These are phyloP conservation scores for Cerceris rybyensis DNA, from an alignment of 2,888 invertebrate species.

Conservation along the genomic window DNA sequence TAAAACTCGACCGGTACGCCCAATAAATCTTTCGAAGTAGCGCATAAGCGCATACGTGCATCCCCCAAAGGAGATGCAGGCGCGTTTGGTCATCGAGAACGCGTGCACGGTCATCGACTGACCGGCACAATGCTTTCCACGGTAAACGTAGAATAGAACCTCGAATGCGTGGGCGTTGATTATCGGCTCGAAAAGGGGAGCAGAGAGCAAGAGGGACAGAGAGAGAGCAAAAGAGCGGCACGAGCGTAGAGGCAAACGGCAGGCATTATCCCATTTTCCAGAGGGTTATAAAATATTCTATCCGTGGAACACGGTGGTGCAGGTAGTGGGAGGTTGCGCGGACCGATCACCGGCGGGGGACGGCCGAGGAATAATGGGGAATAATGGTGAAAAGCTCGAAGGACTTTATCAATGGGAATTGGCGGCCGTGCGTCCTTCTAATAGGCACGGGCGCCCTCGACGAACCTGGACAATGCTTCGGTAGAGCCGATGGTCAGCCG, in stretches of 20 bases:
- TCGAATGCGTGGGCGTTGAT: slow-evolving; percentile 48
- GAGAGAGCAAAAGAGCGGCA: slow-evolving; percentile 5
- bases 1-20: neutral
- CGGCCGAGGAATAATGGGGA: slow-evolving; percentile 62
- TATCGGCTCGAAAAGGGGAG: slow-evolving; percentile 40
- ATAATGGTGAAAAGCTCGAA: slow-evolving; percentile 71
- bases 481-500: slow-evolving; percentile 60
- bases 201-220: slow-evolving; percentile 12
- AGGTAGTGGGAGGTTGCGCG: slow-evolving; percentile 22
- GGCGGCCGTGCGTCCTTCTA: slow-evolving; percentile 69
- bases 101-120: slow-evolving; percentile 17
- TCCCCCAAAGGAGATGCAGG: slow-evolving; percentile 21
- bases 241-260: slow-evolving; percentile 12
- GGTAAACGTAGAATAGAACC: slow-evolving; percentile 48
- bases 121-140: slow-evolving; percentile 33
- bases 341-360: slow-evolving; percentile 30
- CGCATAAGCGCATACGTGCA: slow-evolving; percentile 3
- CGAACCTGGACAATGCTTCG: slow-evolving; percentile 59
- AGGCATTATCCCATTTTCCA: slow-evolving; percentile 52
- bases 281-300: slow-evolving; percentile 63
- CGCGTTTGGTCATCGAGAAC: neutral
- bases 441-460: slow-evolving; percentile 67
- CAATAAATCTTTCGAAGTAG: neutral
- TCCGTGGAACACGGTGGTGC: slow-evolving; percentile 23
- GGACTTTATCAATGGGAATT: slow-evolving; percentile 76